These are phyloP conservation scores for Poeciliopsis gracilis DNA, from an alignment of 2,797 vertebrate genomes.

Conservation along the genomic window DNA sequence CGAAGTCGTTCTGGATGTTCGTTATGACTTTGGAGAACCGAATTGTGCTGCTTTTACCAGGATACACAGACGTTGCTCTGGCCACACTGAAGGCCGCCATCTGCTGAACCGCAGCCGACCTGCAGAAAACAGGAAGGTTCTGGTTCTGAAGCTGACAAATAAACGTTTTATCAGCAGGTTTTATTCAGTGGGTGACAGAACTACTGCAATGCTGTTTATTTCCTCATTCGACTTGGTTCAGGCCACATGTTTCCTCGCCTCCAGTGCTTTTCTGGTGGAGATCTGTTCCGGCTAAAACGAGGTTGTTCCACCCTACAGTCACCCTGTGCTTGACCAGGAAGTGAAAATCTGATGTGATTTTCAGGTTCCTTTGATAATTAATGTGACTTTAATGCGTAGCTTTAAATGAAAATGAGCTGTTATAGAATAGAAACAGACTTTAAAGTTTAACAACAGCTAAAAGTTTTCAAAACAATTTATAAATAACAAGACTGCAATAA, in stretches of 20 bases:
- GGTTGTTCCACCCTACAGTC: background rate
- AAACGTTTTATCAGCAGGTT: background rate
- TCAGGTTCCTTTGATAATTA: background rate
- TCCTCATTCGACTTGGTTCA: background rate
- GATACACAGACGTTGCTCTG: constrained; percentile 15
- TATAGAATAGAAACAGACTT: too few relatives aligned
- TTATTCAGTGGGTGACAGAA: background rate
- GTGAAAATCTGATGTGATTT: background rate
- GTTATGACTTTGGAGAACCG: constrained; percentile 61
- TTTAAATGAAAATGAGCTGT: background rate
- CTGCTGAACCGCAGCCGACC: background rate
- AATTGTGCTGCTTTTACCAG: constrained; percentile 20
- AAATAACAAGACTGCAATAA: too few relatives aligned
- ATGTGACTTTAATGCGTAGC: background rate
- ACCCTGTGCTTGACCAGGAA: background rate
- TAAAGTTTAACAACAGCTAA: too few relatives aligned
- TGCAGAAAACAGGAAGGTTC: constrained; percentile 17
- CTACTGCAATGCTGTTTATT: background rate
- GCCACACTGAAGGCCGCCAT: constrained; percentile 68
- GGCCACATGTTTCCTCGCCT: background rate
- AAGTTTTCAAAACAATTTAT: too few relatives aligned
- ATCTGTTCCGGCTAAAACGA: background rate
- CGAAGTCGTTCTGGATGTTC: constrained; percentile 60
- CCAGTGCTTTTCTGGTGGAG: background rate
- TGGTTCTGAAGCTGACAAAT: background rate